Conservation (phyloP, 1,140 invertebrate species). For the Gonioctena quinquepunctata region DNA sequence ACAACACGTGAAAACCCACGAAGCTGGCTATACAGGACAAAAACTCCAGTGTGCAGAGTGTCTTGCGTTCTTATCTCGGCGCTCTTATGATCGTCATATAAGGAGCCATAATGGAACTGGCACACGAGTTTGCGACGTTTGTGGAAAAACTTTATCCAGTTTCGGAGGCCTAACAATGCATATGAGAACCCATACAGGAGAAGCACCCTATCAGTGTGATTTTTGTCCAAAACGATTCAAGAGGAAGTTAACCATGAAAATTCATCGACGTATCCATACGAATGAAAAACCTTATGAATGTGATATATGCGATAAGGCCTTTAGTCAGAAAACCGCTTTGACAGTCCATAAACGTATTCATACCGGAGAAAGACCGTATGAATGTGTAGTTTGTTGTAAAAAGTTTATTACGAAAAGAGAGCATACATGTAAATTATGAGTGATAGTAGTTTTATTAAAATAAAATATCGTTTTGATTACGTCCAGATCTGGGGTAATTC, state of each 20-base stretch:
- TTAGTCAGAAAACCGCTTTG: conserved; percentile 68
- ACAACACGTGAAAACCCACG: conserved; percentile 32
- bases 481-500: too few relatives aligned
- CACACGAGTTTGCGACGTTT: conserved; percentile 57
- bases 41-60: conserved; percentile 27
- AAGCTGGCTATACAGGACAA: conserved; percentile 24
- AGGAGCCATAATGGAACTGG: conserved; percentile 66
- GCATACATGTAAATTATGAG: neutral
- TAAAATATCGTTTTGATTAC: too few relatives aligned
- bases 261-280: conserved; percentile 57
- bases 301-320: conserved; percentile 56
- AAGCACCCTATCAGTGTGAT: conserved; percentile 63
- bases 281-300: conserved; percentile 57
- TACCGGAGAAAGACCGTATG: conserved; percentile 70
- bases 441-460: too few relatives aligned
- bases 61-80: neutral
- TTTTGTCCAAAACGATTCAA: conserved; percentile 59
- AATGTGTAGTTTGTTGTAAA: conserved; percentile 63
- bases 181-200: conserved; percentile 62
- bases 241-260: conserved; percentile 66
- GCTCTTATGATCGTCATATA: neutral
- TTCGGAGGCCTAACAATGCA: conserved; percentile 21
- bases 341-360: conserved; percentile 75
- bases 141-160: conserved; percentile 16
- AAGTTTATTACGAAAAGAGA: conserved; percentile 57